Conservation (phyloP, 2,797 vertebrate species). For the Lutjanus argentimaculatus region DNA sequence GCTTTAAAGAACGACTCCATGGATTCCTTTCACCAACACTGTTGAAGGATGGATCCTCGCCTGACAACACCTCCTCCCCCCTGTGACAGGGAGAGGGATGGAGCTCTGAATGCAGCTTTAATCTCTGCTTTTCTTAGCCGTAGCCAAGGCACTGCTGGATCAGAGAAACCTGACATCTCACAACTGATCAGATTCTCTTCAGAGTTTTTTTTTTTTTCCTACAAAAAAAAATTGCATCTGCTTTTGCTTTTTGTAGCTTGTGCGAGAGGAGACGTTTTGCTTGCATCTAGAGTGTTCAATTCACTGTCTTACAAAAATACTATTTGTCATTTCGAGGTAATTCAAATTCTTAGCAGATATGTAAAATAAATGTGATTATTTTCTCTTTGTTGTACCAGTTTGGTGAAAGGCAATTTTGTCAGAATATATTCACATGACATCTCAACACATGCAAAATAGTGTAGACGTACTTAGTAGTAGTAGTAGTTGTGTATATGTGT, state of each 20-base stretch:
- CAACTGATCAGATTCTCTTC: constrained; percentile 69
- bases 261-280: constrained; percentile 51
- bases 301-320: constrained; percentile 91
- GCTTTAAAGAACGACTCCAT: constrained; percentile 80
- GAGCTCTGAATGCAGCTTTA: constrained; percentile 70
- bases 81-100: constrained; percentile 37
- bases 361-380: constrained; percentile 79
- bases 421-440: constrained; percentile 76
- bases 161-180: constrained; percentile 74
- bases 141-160: constrained; percentile 88
- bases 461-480: constrained; percentile 52
- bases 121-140: constrained; percentile 79
- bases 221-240: constrained; percentile 63
- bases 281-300: constrained; percentile 74
- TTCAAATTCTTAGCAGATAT: constrained; percentile 82
- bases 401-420: constrained; percentile 93
- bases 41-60: constrained; percentile 74
- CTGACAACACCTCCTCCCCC: constrained; percentile 62
- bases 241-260: constrained; percentile 67
- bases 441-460: constrained; percentile 81
- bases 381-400: constrained; percentile 86
- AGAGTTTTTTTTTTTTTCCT: constrained; percentile 25
- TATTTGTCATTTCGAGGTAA: constrained; percentile 87
- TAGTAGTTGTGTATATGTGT: constrained; percentile 34
- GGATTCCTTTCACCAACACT: constrained; percentile 94